Percentiles rank a stretch among this genome's conserved stretches.
These are phyloP conservation scores for Acanthoscelides obtectus DNA, from an alignment of 2,888 invertebrate species.

Conservation along the genomic window DNA sequence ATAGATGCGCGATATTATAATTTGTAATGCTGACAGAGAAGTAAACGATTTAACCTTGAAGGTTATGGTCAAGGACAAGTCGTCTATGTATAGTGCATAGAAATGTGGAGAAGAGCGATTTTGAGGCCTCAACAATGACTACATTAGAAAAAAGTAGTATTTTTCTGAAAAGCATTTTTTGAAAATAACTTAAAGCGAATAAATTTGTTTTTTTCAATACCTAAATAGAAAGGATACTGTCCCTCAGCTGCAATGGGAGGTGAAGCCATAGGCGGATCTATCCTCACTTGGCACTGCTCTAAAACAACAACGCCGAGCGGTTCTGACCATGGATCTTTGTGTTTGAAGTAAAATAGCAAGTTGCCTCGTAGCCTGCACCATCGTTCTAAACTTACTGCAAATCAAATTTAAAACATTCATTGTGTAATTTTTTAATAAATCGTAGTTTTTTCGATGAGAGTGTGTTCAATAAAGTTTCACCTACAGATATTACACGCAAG, in stretches of 20 bases:
- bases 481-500: no score
- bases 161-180: constrained; percentile 17
- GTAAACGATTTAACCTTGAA: no score
- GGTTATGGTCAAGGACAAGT: no score
- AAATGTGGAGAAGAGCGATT: no score
- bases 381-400: constrained; percentile 69
- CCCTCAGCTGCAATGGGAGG: constrained; percentile 62
- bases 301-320: constrained; percentile 84
- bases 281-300: constrained; percentile 77
- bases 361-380: constrained; percentile 93
- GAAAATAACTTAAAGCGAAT: background rate
- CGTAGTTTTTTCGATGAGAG: background rate
- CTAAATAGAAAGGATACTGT: constrained; percentile 75
- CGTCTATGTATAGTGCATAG: no score
- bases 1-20: no score
- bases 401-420: constrained; percentile 10
- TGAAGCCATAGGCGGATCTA: constrained; percentile 56
- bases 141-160: no score
- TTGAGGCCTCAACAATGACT: no score
- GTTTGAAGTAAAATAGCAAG: constrained; percentile 88
- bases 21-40: no score
- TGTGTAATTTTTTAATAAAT: no score
- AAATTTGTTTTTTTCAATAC: constrained; percentile 48
- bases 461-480: background rate
- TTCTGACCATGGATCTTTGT: constrained; percentile 81